Evolutionary conservation across 2,888 invertebrate genomes (phyloP).

Genomic region (Drosophila ezoana): DNA sequence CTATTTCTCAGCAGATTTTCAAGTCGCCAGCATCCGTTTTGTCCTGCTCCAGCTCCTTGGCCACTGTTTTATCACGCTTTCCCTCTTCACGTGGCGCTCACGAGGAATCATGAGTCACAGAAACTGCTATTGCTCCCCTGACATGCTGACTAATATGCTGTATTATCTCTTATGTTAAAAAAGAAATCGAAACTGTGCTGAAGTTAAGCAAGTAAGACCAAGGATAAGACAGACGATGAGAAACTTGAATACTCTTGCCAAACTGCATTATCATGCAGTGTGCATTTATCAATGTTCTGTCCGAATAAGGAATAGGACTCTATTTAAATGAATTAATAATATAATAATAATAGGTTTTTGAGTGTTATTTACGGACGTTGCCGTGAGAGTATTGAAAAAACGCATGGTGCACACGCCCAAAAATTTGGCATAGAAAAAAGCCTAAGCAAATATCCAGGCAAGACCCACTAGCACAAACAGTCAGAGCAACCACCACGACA

Average conservation of each 20-base stretch:
- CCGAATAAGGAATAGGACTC: too few relatives aligned
- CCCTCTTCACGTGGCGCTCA: background rate
- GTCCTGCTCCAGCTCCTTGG: slow-evolving; percentile 14
- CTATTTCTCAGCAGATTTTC: slow-evolving; percentile 59
- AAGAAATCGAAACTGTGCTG: background rate
- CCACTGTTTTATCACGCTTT: slow-evolving; percentile 2
- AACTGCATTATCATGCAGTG: too few relatives aligned
- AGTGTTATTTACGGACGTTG: slow-evolving; percentile 1
- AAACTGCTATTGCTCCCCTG: slow-evolving; percentile 27
- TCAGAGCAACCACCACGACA: slow-evolving; percentile 16
- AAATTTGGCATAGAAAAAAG: slow-evolving; percentile 63
- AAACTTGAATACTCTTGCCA: slow-evolving; percentile 12
- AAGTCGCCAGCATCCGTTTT: slow-evolving; percentile 29
- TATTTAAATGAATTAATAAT: background rate
- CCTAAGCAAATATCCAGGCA: slow-evolving; percentile 53
- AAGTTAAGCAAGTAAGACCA: slow-evolving; percentile 3
- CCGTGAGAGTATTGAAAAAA: slow-evolving; percentile 38
- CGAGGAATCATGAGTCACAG: slow-evolving; percentile 20
- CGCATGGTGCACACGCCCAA: slow-evolving; percentile 65
- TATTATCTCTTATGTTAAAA: slow-evolving; percentile 30
- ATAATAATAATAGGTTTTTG: background rate
- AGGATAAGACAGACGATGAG: background rate
- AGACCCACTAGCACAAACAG: slow-evolving; percentile 31
- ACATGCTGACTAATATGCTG: slow-evolving; percentile 51
- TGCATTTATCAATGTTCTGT: too few relatives aligned